Evolutionary conservation across 1,140 invertebrate genomes (phyloP), one percentile per base, ranked within the genome.

Genomic region (Drosophila chauvacae): DNA sequence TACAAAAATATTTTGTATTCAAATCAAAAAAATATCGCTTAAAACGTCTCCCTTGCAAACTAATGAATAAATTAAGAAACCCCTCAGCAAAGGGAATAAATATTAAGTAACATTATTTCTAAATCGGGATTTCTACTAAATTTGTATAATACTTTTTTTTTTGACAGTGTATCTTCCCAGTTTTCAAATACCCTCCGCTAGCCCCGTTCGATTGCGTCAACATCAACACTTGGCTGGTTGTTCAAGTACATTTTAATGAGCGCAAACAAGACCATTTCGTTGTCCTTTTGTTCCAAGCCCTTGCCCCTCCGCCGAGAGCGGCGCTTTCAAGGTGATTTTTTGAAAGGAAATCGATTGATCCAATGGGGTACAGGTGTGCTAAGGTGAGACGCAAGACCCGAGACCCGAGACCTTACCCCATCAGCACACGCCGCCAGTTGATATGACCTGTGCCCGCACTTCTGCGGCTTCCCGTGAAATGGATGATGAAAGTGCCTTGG

Each of bases 271-370:
- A 82, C 60, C 71, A 62, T 76, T 82, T 68, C 35, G 55, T 58
- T 80, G 83, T 87, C 79, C 71, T 82, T 86, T 76, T 61, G 56
- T 44, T 60, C 42, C 14, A 26, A 56, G 64, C 62, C 53, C 73
- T 37, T 57, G 45, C 18, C 50, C 42, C 47, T 42, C 13, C 13
- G 33, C 23, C 47, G 28, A 42, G n/a, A 47, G 59, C 48, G 26
- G 20, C 44, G 59, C 13, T 30, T 58, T 77, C 65, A 88, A 87
- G 85, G 72, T 80, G 58, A 61, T 64, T 50, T 51, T 68, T 77
- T n/a, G 63, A 66, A 70, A 70, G 71, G 76, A 66, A 78, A 90
- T 88, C 85, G 85, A 88, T 87, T 83, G 61, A 80, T 80, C 71
- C 50, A 30, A 33, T 18, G 50, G n/a, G 28, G 28, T 51, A 33